Evolutionary conservation across 2,797 vertebrate genomes (phyloP).

Genomic region (Aldrovandia affinis): DNA sequence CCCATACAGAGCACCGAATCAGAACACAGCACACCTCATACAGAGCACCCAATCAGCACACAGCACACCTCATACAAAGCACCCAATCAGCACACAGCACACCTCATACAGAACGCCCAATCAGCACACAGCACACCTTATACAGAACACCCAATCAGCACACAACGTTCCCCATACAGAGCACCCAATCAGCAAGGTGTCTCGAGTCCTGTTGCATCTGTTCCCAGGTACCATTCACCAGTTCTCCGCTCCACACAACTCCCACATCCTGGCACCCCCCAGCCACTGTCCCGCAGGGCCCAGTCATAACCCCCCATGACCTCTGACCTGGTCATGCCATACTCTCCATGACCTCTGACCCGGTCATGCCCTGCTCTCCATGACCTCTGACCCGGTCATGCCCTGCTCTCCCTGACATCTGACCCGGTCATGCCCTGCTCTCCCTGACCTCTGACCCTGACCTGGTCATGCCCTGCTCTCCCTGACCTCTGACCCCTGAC

Average conservation of each 20-base stretch:
- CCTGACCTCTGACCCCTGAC: slow-evolving; percentile 52
- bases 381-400: slow-evolving; percentile 81
- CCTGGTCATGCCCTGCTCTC: too few species aligned
- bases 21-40: background rate
- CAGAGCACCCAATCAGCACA: background rate
- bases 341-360: background rate
- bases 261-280: background rate
- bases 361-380: too few species aligned
- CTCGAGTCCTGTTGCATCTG: too few species aligned
- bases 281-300: background rate
- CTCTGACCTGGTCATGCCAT: background rate
- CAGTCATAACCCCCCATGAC: background rate
- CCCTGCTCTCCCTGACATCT: slow-evolving; percentile 86
- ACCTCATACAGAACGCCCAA: background rate
- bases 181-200: background rate
- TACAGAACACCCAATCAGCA: background rate
- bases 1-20: background rate
- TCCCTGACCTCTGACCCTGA: background rate
- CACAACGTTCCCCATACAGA: background rate
- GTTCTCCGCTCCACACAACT: background rate
- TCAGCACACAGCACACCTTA: background rate
- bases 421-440: background rate
- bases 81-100: background rate
- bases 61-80: background rate
- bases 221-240: background rate